Percentiles rank a stretch among this genome's conserved stretches.
Conservation (phyloP, 2,888 invertebrate genomes). For the Mythimna loreyi region DNA sequence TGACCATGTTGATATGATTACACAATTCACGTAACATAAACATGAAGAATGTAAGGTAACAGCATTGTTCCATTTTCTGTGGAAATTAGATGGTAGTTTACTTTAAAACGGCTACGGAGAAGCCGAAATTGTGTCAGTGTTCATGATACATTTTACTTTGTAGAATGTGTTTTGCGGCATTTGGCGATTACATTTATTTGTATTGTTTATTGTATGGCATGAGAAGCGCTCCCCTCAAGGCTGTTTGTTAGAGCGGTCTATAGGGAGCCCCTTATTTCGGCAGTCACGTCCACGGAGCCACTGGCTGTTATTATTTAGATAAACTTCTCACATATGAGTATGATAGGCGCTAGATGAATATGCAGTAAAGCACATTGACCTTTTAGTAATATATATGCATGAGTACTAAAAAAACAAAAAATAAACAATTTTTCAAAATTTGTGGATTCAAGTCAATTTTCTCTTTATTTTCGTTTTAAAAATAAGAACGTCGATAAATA, state of each 20-base stretch:
- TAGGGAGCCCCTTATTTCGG: slow-evolving; percentile 15
- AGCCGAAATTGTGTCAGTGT: slow-evolving; percentile 31
- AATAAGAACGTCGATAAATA: too few relatives aligned
- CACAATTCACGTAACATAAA: slow-evolving; percentile 36
- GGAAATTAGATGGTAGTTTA: slow-evolving; percentile 43
- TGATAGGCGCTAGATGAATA: too few relatives aligned
- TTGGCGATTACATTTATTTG: slow-evolving; percentile 37
- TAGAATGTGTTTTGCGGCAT: slow-evolving; percentile 27
- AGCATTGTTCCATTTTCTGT: slow-evolving; percentile 52
- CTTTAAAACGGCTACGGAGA: slow-evolving; percentile 40
- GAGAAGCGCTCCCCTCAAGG: slow-evolving; percentile 3
- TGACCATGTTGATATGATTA: slow-evolving; percentile 50
- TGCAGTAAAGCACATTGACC: too few relatives aligned
- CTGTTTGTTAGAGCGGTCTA: slow-evolving; percentile 20
- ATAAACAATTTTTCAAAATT: too few relatives aligned
- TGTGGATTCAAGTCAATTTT: too few relatives aligned
- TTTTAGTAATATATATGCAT: too few relatives aligned
- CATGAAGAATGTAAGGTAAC: slow-evolving; percentile 47
- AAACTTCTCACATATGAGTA: slow-evolving; percentile 2
- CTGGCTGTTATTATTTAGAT: slow-evolving; percentile 17
- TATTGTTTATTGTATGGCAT: slow-evolving; percentile 25
- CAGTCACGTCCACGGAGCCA: slow-evolving; percentile 21
- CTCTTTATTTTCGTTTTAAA: too few relatives aligned
- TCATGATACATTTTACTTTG: slow-evolving; percentile 37
- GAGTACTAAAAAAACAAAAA: too few relatives aligned